Percentiles rank a stretch among this genome's conserved stretches.
Evolutionary conservation across 2,888 invertebrate genomes (phyloP).

Genomic region (Tipula confusa): DNA sequence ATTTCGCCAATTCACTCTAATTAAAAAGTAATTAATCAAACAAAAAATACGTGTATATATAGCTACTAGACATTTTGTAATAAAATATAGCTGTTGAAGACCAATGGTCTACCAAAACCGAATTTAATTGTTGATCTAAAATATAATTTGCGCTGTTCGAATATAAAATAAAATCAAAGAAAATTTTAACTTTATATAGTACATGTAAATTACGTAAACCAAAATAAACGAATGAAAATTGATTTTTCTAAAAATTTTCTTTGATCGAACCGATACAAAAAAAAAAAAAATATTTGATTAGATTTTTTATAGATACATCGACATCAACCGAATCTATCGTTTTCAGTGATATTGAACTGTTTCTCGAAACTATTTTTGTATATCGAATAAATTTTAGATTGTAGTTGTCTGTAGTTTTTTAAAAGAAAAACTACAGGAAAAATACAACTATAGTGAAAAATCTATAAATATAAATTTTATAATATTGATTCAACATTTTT

Average conservation of each 20-base stretch:
- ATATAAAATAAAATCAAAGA: not conserved
- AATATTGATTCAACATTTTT: too few relatives aligned
- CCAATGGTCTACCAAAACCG: not conserved
- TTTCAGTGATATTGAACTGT: not conserved
- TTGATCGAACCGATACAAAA: not conserved
- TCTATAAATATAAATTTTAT: too few relatives aligned
- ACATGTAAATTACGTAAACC: not conserved
- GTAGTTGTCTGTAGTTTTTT: not conserved
- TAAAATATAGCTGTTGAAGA: not conserved
- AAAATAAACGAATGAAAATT: not conserved
- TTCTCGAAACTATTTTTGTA: not conserved
- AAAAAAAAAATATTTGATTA: not conserved
- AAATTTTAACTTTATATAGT: not conserved
- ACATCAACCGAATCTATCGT: not conserved
- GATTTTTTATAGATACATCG: not conserved
- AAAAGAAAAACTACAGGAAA: too few relatives aligned
- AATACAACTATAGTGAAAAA: not conserved
- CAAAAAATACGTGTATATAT: too few relatives aligned
- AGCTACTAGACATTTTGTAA: not conserved
- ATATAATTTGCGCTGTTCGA: not conserved
- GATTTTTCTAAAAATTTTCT: not conserved
- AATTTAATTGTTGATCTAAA: not conserved
- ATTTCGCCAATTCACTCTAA: not conserved
- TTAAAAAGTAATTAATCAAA: not conserved
- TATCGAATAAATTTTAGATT: not conserved